phyloP scores from a whole-genome alignment of 2,113 vertebrate genomes.

The Calypte anna region DNA sequence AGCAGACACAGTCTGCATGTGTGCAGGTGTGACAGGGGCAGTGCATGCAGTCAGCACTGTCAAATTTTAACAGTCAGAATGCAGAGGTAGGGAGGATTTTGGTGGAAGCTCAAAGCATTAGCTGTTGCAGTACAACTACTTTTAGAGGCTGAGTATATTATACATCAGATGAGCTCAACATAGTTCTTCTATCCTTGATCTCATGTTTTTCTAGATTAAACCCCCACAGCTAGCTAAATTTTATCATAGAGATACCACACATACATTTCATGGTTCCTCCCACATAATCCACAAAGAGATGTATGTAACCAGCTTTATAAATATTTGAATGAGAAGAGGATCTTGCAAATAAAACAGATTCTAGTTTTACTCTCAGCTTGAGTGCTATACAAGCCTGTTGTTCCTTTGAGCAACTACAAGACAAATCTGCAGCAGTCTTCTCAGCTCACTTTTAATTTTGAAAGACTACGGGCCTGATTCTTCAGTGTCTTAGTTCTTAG shows the following conservation, averaged over 20 bases:
- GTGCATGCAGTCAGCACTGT: background rate
- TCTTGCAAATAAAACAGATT: conserved; percentile 42
- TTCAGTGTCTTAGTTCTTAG: background rate
- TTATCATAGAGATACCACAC: conserved; percentile 42
- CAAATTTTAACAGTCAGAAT: background rate
- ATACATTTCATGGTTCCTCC: conserved; percentile 56
- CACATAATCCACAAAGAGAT: conserved; percentile 39
- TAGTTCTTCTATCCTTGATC: background rate
- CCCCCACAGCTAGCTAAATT: conserved; percentile 44
- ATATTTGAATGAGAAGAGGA: conserved; percentile 60
- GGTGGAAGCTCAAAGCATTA: background rate
- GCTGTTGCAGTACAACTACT: background rate
- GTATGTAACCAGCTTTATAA: conserved; percentile 44
- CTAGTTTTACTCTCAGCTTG: conserved; percentile 27
- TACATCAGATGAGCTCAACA: conserved; percentile 11
- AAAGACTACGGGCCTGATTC: background rate
- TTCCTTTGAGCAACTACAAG: background rate
- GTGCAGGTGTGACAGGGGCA: background rate
- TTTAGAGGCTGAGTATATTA: background rate
- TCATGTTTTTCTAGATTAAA: conserved; percentile 37
- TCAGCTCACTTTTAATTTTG: background rate
- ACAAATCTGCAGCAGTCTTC: background rate
- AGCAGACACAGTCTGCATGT: fast-evolving
- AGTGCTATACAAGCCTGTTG: background rate
- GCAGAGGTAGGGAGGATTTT: background rate